Base-by-base conservation (phyloP, 2,797 vertebrate species). In the Takifugu ocellatus region DNA sequence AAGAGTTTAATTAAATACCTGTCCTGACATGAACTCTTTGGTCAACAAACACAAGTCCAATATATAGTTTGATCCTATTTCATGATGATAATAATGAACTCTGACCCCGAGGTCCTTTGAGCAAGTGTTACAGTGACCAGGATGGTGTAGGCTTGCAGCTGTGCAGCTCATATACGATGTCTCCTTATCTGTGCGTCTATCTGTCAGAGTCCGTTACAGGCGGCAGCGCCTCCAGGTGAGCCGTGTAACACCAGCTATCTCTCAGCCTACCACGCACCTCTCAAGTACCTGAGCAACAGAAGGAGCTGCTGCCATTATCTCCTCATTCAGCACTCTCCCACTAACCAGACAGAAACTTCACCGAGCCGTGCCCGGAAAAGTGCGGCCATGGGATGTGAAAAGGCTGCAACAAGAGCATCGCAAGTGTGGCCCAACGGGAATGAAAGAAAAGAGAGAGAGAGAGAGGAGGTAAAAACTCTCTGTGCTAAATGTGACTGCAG, bases 161-260 rank as follows among this genome's bases (percentile, higher is more conserved):
- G 70, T 86, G 80, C 67, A 51, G 72, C 78, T 59, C 74, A 75
- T 83, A 82, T 89, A 81, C 76, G 65, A 78, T 89, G 79, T 90
- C 83, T 74, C 78, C 72, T 87, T 90, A 88, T 89, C 88, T 72
- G 54, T 0, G 44, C 0, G 65, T 67, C 82, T 74, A 87, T 87
- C 86, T 84, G 74, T 54, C 54, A 86, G 84, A 84, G 79, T 88
- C 85, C 78, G 83, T 90, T 89, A 88, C 87, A 87, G 70, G 69
- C 59, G 70, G 75, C 79, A 63, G 84, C 82, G 74, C 85, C 83
- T 84, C 77, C 67, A 74, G 75, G 83, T 54, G 77, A 77, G 78
- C 75, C 2, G 64, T 7, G 61, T 52, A 14, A 73, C 77, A 79
- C 77, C 72, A 31, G 71, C 70, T 9, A 49, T 72, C 79, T 71